Evolutionary conservation across 1,140 invertebrate species (phyloP), one percentile per base, ranked within the genome.

Genomic region (Euura lappo): DNA sequence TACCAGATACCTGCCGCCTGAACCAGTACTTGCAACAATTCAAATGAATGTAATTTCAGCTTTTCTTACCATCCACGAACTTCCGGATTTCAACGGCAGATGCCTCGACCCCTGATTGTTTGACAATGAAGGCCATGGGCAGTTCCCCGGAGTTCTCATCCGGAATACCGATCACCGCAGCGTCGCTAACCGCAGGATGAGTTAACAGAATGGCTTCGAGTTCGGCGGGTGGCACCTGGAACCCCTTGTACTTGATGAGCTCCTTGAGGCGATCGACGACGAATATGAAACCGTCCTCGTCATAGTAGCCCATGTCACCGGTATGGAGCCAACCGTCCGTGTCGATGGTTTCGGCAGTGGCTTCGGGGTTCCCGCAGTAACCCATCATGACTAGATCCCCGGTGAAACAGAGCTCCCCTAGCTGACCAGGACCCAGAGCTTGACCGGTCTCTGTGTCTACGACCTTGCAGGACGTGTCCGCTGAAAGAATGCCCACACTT

Each of bases 141-240:
- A 93, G 81, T 84, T 96, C 94, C 0, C 93, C 94, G 68, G 87
- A 87, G 45, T 81, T 83, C 45, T 89, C 89, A 80, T 95, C 89
- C 3, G 92, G 91, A 13, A 94, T 85, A 2, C 95, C 95, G 75
- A 96, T 89, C 0, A 97, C 94, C 44, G 92, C 94, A 4, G 90
- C 93, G 81, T 96, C 94, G 71, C 87, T 87, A 47, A 96, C 89
- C 70, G 86, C 88, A 5, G 91, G 89, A 83, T 95, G 90, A 47
- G 90, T 89, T 2, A 94, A 80, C 10, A 96, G 85, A n/a, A 96
- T 74, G 65, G 91, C 91, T 86, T 97, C 95, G 74, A 97, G 85
- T 85, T 96, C 94, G 2, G 94, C 93, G 73, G 95, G 94, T 1
- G 94, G 89, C 1, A 97, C 94, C 89, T 96, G 94, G 78, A 91